These are phyloP conservation scores for Acleris sparsana DNA, from an alignment of 2,888 invertebrate genomes.

Conservation along the genomic window DNA sequence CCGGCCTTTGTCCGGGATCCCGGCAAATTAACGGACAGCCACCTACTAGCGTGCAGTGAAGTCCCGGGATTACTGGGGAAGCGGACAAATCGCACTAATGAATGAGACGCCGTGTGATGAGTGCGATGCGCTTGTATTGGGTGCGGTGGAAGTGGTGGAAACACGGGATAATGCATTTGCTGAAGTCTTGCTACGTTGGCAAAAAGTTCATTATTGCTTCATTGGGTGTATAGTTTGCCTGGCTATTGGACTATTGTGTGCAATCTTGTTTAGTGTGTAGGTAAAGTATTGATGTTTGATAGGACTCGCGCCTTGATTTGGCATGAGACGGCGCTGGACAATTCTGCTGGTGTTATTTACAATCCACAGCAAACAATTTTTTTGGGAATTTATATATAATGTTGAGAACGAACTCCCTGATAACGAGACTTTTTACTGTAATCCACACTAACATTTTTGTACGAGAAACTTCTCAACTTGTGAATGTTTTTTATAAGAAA, in stretches of 20 bases:
- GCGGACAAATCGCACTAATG: slow-evolving; percentile 15
- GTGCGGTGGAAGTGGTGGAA: too few relatives aligned
- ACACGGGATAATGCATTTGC: too few relatives aligned
- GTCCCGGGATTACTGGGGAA: slow-evolving; percentile 17
- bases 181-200: background rate
- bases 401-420: too few relatives aligned
- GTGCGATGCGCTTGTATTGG: slow-evolving; percentile 6
- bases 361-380: too few relatives aligned
- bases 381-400: too few relatives aligned
- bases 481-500: too few relatives aligned
- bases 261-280: background rate
- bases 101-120: slow-evolving; percentile 4
- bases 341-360: too few relatives aligned
- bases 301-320: too few relatives aligned
- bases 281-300: background rate
- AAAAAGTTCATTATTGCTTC: background rate
- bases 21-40: slow-evolving; percentile 14
- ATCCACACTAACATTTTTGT: too few relatives aligned
- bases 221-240: background rate
- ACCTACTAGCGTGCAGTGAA: slow-evolving; percentile 1
- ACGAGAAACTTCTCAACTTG: too few relatives aligned
- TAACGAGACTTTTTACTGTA: too few relatives aligned
- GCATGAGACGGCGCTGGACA: too few relatives aligned
- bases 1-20: slow-evolving; percentile 9
- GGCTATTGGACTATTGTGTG: background rate